Base-by-base conservation (phyloP, 2,888 invertebrate species). In the Thelaira solivaga region DNA sequence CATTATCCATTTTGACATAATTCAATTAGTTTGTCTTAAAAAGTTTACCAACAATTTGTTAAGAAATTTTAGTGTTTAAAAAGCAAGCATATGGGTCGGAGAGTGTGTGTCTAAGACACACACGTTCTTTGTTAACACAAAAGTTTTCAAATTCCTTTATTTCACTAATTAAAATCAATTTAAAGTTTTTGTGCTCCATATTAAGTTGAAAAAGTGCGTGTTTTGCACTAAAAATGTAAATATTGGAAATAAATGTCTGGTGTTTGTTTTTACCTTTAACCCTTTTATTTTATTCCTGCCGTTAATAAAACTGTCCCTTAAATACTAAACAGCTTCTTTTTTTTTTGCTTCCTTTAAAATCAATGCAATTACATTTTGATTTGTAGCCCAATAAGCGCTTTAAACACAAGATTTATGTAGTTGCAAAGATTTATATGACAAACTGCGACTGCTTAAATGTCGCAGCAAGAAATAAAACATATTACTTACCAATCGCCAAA, bases 291-390 rank as follows among this genome's bases (percentile, higher is more conserved):
- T 18, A 20, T 39, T 11, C 29, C 29, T 1, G n/a, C 20, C 16
- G 31, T 26, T 43, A 72, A 55, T 57, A 64, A 72, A 55, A 53
- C 26, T 55, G 36, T 26, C 51, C 51, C 13, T 39, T 36, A 18
- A 29, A 29, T 22, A 22, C 39, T 51, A 82, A 83, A 83, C 83
- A 84, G 83, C 13, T 6, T 6, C n/a, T 34, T 34, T 34, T 34
- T 34, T 34, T 34, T 82, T 84, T 84, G 16, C 69, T n/a, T n/a
- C n/a, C n/a, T n/a, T n/a, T n/a, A 82, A 84, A 86, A 86, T 87
- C 86, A 86, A 86, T 86, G 86, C 84, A 84, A 86, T 86, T 85
- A 80, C 83, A 82, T 82, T 86, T 86, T 86, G 87, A 86, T 86
- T 87, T 86, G 86, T 87, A 76, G 83, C 83, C 62, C 71, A 72